These are phyloP conservation scores for Kryptolebias ocellatus DNA, from an alignment of 2,797 vertebrate species.

Conservation along the genomic window DNA sequence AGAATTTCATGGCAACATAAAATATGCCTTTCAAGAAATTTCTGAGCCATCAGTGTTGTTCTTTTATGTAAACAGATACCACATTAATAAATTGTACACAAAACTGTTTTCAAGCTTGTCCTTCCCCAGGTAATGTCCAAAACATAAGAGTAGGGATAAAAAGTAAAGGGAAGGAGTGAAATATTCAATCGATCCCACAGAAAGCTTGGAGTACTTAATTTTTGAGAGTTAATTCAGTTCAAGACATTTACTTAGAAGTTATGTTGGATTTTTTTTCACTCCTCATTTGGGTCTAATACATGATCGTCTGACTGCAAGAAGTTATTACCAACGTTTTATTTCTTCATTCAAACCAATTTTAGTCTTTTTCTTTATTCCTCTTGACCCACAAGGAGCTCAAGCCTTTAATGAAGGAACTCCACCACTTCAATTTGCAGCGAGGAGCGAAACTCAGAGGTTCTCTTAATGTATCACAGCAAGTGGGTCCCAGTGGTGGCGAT, in stretches of 20 bases:
- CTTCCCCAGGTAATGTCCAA: too few species aligned
- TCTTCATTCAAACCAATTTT: slow-evolving; percentile 20
- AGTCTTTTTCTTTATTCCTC: slow-evolving; percentile 11
- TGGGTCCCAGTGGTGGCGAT: slow-evolving; percentile 15
- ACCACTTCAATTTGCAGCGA: slow-evolving; percentile 1
- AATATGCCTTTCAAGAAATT: too few species aligned
- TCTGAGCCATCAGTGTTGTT: too few species aligned
- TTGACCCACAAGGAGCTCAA: slow-evolving; percentile 10
- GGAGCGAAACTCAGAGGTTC: slow-evolving; percentile 15
- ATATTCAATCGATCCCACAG: neutral
- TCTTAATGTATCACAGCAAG: slow-evolving; percentile 4
- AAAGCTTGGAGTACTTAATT: neutral
- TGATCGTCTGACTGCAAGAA: slow-evolving; percentile 23
- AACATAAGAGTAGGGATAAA: neutral
- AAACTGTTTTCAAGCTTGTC: too few species aligned
- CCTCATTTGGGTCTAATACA: slow-evolving; percentile 23
- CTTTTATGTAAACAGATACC: too few species aligned
- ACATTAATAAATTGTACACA: too few species aligned
- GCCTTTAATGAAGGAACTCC: slow-evolving; percentile 14
- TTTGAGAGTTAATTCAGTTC: neutral
- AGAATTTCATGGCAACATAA: too few species aligned
- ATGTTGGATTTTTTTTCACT: neutral
- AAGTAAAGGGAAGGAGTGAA: neutral
- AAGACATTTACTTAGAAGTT: neutral
- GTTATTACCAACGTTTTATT: slow-evolving; percentile 31